phyloP scores from a whole-genome alignment of 2,888 invertebrate species.

The Pseudeuparius sepicola region DNA sequence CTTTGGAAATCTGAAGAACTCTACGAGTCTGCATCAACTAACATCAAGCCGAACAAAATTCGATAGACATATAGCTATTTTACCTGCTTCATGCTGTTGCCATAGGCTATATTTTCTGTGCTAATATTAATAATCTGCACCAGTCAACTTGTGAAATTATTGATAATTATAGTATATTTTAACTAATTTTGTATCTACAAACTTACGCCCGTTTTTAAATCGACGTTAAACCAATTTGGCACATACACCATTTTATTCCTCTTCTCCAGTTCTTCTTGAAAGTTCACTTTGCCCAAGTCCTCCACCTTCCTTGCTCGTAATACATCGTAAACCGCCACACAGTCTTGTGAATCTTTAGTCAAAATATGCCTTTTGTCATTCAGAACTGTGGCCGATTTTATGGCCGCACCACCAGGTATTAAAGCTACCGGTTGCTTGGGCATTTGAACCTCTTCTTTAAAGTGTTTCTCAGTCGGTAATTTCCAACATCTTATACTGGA shows the following conservation, averaged over 20 bases:
- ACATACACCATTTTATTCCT: conserved; percentile 82
- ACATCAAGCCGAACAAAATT: no score
- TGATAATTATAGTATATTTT: no score
- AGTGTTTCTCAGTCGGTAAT: conserved; percentile 38
- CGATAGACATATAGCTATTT: no score
- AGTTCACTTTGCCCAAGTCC: conserved; percentile 84
- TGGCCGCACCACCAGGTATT: conserved; percentile 85
- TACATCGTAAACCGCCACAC: conserved; percentile 89
- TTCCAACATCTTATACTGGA: conserved; percentile 44
- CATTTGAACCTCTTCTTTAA: conserved; percentile 35
- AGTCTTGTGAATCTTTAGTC: conserved; percentile 88
- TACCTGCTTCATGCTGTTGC: no score
- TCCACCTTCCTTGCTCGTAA: conserved; percentile 78
- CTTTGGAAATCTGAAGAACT: no score
- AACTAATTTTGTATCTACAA: no score
- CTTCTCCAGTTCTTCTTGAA: conserved; percentile 87
- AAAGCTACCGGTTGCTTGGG: conserved; percentile 38
- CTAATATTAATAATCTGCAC: no score
- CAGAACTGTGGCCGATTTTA: conserved; percentile 82
- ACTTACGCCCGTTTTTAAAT: conserved; percentile 92
- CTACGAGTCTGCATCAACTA: no score
- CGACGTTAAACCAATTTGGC: conserved; percentile 98
- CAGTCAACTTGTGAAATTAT: no score
- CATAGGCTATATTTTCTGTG: no score
- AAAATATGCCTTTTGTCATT: conserved; percentile 95